phyloP scores from a whole-genome alignment of 1,140 invertebrate genomes.

The Octopus bimaculoides region DNA sequence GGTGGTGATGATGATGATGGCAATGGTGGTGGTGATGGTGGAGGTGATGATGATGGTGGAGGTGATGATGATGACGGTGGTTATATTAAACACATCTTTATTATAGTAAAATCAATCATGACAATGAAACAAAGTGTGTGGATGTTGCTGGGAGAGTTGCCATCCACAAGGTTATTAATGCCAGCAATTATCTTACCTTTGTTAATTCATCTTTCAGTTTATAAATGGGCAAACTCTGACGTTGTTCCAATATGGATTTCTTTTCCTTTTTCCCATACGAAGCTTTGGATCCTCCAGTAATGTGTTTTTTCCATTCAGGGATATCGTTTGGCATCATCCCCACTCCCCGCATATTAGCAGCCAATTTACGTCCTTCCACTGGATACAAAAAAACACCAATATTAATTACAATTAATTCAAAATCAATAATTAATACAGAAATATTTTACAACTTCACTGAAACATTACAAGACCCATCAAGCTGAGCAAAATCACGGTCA shows the following conservation, averaged over 20 bases:
- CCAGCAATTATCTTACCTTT: slow-evolving; percentile 63
- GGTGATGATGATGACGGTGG: background rate
- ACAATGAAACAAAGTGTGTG: too few relatives aligned
- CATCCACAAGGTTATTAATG: too few relatives aligned
- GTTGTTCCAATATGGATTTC: slow-evolving; percentile 90
- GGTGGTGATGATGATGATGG: background rate
- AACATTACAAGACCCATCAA: too few relatives aligned
- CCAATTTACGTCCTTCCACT: slow-evolving; percentile 68
- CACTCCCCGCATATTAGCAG: slow-evolving; percentile 79
- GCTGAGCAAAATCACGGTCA: too few relatives aligned
- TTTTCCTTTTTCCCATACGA: slow-evolving; percentile 96
- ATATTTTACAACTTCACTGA: too few relatives aligned
- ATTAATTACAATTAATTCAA: too few relatives aligned
- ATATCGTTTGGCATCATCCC: slow-evolving; percentile 70
- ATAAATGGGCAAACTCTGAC: slow-evolving; percentile 93
- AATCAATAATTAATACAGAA: too few relatives aligned
- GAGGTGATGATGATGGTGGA: too few relatives aligned
- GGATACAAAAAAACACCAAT: slow-evolving; percentile 25
- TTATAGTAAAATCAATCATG: too few relatives aligned
- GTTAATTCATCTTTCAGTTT: slow-evolving; percentile 93
- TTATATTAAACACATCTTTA: too few relatives aligned
- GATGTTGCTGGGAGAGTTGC: too few relatives aligned
- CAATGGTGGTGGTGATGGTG: background rate
- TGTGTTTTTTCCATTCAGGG: slow-evolving; percentile 99
- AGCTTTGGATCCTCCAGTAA: slow-evolving; percentile 95